Evolutionary conservation across 2,797 vertebrate genomes (phyloP), one percentile per base, ranked within the genome.

Genomic region (Chelon labrosus): DNA sequence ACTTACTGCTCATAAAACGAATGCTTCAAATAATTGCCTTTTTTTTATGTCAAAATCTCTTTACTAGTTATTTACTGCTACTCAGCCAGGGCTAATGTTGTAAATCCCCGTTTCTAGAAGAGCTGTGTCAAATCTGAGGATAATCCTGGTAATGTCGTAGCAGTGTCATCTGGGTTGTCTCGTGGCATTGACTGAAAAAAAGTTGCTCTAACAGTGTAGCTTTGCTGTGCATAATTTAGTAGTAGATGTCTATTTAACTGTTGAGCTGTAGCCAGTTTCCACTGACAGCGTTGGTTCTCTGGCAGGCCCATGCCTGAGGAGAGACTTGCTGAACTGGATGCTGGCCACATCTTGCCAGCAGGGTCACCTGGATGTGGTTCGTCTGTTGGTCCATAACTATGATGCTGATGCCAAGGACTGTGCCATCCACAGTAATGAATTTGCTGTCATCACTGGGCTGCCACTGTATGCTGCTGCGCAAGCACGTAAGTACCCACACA

Each of bases 311-410:
- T 91, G 81, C 20, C 86, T 92, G 52, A 92, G 83, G 79, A 95
- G 92, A 49, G 93, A 96, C 27, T 92, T 99, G 35, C 89, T 99
- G 74, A 98, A 96, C 93, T 96, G 95, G 95, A 96, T 98, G 96
- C 83, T 99, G 84, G 95, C 96, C 51, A 92, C 95, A 0, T 96
- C 97, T 0, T 98, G 97, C 74, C 95, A 97, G 83, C 94, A 90
- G 46, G 97, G 97, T 9, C 96, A 99, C 68, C 73, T 97, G 73
- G 94, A 94, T 0, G 62, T 97, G 47, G 97, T 97, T 13, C 95
- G 92, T 54, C 93, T 97, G 64, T 91, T 99, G 17, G 93, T 99
- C 22, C 92, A 93, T 10, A 80, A 80, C 0, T 98, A 99, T n/a
- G 89, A 93, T 1, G 97, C 95, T 0, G 95, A 98, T 27, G 92